These are phyloP conservation scores for Corynorhinus townsendii DNA, from an alignment of 2,113 vertebrate species.

Conservation along the genomic window DNA sequence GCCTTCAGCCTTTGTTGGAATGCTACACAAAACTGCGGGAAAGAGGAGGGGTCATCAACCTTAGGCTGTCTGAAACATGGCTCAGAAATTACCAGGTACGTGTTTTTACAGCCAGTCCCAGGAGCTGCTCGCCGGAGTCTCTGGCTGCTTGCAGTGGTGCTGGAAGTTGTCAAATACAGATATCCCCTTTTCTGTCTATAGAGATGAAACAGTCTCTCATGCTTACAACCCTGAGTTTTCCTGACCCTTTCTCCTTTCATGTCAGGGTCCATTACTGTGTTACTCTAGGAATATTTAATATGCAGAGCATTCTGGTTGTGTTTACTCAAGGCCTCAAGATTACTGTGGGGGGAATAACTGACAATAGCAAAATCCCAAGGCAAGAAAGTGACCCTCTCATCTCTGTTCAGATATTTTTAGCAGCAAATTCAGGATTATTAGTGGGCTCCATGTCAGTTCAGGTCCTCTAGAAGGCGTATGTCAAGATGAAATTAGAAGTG, in stretches of 20 bases:
- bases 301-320: neutral
- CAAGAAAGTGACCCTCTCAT: neutral
- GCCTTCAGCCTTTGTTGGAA: slow-evolving; percentile 89
- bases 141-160: neutral
- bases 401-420: neutral
- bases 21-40: slow-evolving; percentile 96
- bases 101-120: neutral
- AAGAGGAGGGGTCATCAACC: slow-evolving; percentile 89
- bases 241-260: neutral
- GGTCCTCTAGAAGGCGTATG: neutral
- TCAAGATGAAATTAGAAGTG: neutral
- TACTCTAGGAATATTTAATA: neutral
- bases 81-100: slow-evolving; percentile 95
- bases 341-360: neutral
- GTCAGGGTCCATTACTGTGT: neutral
- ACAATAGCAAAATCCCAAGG: neutral
- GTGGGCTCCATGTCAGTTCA: neutral
- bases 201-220: neutral
- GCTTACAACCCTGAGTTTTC: neutral
- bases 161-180: neutral
- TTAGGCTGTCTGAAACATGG: slow-evolving; percentile 95
- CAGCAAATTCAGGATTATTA: neutral
- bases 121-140: neutral
- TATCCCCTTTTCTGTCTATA: neutral
- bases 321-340: neutral